These are phyloP conservation scores for Malurus melanocephalus DNA, from an alignment of 2,113 vertebrate species.

Conservation along the genomic window DNA sequence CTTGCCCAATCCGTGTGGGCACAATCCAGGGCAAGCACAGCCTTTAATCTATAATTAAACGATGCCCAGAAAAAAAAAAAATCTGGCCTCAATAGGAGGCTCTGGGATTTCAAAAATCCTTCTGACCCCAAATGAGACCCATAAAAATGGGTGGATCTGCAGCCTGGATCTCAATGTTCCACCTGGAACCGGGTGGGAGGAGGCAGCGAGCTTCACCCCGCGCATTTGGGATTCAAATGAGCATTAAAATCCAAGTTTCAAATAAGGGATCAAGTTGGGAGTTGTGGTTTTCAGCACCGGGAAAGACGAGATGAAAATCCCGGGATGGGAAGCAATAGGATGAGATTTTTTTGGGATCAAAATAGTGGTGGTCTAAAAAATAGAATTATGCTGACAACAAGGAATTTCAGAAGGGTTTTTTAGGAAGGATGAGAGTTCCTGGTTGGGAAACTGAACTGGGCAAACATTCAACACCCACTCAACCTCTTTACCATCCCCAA, in stretches of 20 bases:
- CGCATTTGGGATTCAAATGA: neutral
- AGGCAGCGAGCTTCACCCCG: neutral
- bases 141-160: slow-evolving; percentile 52
- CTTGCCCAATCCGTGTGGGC: slow-evolving; percentile 27
- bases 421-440: neutral
- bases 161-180: neutral
- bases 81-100: neutral
- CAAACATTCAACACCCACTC: neutral
- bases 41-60: slow-evolving; percentile 28
- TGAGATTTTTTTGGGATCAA: fast-evolving
- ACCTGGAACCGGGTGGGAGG: neutral
- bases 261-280: fast-evolving
- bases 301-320: neutral
- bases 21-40: slow-evolving; percentile 1
- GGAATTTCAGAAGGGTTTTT: neutral
- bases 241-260: neutral
- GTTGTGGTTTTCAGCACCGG: neutral
- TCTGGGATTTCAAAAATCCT: neutral
- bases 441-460: neutral
- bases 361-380: neutral
- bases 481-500: neutral
- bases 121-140: neutral
- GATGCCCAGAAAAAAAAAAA: neutral
- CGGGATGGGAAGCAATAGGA: neutral
- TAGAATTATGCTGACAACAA: neutral